Base-by-base conservation (phyloP, 2,113 vertebrate genomes). In the Plecotus auritus region DNA sequence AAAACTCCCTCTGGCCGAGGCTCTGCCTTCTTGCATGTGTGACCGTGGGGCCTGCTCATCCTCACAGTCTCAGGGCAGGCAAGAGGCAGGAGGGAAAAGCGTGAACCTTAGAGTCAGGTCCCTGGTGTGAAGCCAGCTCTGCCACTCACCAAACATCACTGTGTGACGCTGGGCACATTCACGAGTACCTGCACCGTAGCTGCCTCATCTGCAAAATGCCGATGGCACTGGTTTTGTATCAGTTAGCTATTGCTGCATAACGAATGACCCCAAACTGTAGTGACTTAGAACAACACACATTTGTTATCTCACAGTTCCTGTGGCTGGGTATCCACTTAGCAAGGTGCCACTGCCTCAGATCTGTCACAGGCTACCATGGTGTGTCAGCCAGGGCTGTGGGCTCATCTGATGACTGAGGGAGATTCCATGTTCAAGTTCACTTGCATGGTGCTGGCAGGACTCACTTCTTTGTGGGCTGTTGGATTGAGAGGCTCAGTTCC, bases 161-260 rank as follows among this genome's bases (percentile, higher is more conserved):
- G 32, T 73, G 64, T 35, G 66, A 37, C 42, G 16, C 85, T 45
- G 49, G 32, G 59, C 73, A 3, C 13, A 0, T n/a, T 40, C 4
- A 23, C 42, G 56, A 1, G 2, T 18, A n/a, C 28, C 59, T 12
- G 40, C 16, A 28, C 73, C 66, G 17, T 54, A 20, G 76, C 18
- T 11, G 7, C 18, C 80, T 74, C 12, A 2, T 3, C 88, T 77
- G n/a, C 51, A 49, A 13, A 72, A 28, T 9, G 23, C 67, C 16
- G 0, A 0, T 16, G 42, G 30, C 6, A 13, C 20, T 66, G 9
- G 20, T 0, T 30, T 4, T n/a, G 20, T 67, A 5, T 59, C 13
- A 4, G 2, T 42, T 16, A 94, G 47, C 81, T 28, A 9, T 20
- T 45, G 54, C 85, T 32, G 10, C 0, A 0, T 40, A 85, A 80